A percentile compares a stretch with the other conserved stretches of the same genome.
Evolutionary conservation across 2,888 invertebrate species (phyloP).

Genomic region (Megamerina dolium): DNA sequence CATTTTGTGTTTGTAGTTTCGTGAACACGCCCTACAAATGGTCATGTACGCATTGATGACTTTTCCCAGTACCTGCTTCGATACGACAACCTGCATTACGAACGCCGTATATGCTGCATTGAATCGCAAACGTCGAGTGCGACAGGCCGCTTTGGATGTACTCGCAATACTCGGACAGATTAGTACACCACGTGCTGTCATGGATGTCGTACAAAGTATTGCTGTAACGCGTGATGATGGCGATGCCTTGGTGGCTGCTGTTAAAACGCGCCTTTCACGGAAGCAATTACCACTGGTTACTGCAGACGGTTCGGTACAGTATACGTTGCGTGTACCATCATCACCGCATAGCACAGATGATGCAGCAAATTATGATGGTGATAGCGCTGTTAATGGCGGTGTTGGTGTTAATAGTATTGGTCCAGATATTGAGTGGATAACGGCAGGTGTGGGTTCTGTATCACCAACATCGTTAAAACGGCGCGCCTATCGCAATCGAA

Average conservation of each 20-base stretch:
- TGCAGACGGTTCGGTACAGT: constrained; percentile 67
- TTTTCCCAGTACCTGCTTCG: constrained; percentile 72
- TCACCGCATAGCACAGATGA: constrained; percentile 24
- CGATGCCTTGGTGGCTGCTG: constrained; percentile 58
- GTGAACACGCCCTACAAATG: constrained; percentile 70
- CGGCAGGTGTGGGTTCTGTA: constrained; percentile 58
- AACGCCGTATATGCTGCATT: constrained; percentile 46
- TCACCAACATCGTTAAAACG: constrained; percentile 52
- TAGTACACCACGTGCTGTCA: constrained; percentile 57
- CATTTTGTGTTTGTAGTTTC: constrained; percentile 50
- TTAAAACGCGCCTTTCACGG: constrained; percentile 68
- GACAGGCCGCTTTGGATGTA: constrained; percentile 73
- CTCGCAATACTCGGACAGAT: constrained; percentile 72
- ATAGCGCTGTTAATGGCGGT: constrained; percentile 18
- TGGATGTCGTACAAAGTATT: constrained; percentile 58
- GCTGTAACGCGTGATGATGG: constrained; percentile 51
- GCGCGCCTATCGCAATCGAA: constrained; percentile 28
- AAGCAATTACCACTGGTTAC: constrained; percentile 67
- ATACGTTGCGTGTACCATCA: constrained; percentile 61
- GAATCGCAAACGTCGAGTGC: constrained; percentile 65
- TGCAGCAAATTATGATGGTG: constrained; percentile 16
- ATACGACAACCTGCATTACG: constrained; percentile 51
- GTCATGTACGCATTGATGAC: constrained; percentile 71
- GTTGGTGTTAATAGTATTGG: constrained; percentile 44
- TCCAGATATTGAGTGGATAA: constrained; percentile 73